Evolutionary conservation across 2,797 vertebrate genomes (phyloP), one percentile per base, ranked within the genome.

Genomic region (Taeniopygia guttata): DNA sequence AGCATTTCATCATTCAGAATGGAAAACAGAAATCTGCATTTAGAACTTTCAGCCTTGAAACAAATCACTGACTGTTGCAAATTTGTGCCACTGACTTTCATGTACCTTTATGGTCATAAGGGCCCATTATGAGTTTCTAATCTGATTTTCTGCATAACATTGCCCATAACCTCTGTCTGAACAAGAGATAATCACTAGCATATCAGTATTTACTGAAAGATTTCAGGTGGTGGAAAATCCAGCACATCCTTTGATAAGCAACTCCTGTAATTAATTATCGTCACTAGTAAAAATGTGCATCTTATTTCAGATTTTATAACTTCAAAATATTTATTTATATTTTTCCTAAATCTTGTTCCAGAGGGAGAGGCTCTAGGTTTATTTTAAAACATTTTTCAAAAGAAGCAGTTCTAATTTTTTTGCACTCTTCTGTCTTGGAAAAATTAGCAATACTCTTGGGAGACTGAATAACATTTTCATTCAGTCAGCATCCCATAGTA

Each of bases 131-230:
- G 58, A 89, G 58, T 80, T 94, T 89, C 72, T 89, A 94, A 92
- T 80, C 60, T 83, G 90, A 95, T 95, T 95, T 96, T 90, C 92
- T 95, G 40, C 63, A 42, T 94, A 90, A 76, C 75, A 43, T 30
- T 67, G 38, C 13, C 62, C 2, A 1, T 82, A 89, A 91, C 40
- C 70, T 88, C 48, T 91, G 42, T 2, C 40, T 82, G 72, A 90
- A 77, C 26, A 89, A 90, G 38, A 90, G 22, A 77, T 74, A 90
- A 92, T 89, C 78, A 70, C 52, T 90, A 92, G 92, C 54, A 85
- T 80, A 70, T 23, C 68, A 72, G 56, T 34, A 46, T 89, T 54
- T 80, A 26, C 27, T 93, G 68, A 80, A 92, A 80, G 49, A 80
- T 51, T 91, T 85, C 68, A 83, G 64, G 49, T 64, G 52, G 16